Base-by-base conservation (phyloP, 2,888 invertebrate species). In the Chalcis sispes region DNA sequence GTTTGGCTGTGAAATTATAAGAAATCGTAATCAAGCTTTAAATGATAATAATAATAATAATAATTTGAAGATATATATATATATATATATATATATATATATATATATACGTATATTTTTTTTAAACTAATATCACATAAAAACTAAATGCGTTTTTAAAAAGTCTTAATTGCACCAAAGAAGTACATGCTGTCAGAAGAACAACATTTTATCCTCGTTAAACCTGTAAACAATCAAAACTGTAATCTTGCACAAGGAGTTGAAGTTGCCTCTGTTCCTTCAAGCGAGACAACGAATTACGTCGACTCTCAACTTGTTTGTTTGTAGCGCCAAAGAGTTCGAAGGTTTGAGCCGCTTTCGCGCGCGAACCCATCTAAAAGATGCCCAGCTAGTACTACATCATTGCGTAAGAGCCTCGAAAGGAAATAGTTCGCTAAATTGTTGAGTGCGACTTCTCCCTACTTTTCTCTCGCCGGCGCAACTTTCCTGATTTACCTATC, bases 171-270 rank as follows among this genome's bases (percentile, higher is more conserved):
- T n/a, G n/a, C n/a, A n/a, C n/a, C n/a, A n/a, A n/a, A n/a, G n/a
- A n/a, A n/a, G n/a, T n/a, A n/a, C n/a, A n/a, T 54, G 15, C 13
- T 50, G 13, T 27, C 27, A 13, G 18, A 20, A 32, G 23, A 36
- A 59, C 36, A 59, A 13, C 18, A 20, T 59, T 59, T 59, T 59
- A 59, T 59, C 36, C 59, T 59, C 59, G 13, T 59, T 59, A 59
- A 15, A 36, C 5, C 36, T 27, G 13, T 32, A n/a, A n/a, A 2
- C 65, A 66, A 23, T 3, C 2, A 54, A 40, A n/a, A 40, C 52
- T 27, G 29, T 54, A 66, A 66, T 54, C 66, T n/a, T 5, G n/a
- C n/a, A n/a, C n/a, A 52, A 5, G 54, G 40, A n/a, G 8, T 40
- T 66, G 7, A 54, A 40, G 40, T 29, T 52, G 10, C 25, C 36